phyloP scores from a whole-genome alignment of 2,113 vertebrate species.

The Datnioides undecimradiatus region DNA sequence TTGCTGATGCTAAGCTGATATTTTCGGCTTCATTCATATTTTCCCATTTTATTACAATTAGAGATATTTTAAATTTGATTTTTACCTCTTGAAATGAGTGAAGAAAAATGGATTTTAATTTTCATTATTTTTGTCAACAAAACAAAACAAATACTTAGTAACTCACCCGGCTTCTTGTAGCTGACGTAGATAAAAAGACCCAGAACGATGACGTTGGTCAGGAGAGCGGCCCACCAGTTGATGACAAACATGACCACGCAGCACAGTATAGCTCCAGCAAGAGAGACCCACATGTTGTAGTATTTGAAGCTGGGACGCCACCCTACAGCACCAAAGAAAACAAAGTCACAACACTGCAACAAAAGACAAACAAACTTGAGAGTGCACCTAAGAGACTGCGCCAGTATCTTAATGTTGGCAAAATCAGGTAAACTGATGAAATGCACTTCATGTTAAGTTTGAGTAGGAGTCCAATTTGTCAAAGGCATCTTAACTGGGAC shows the following conservation, averaged over 20 bases:
- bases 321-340: slow-evolving; percentile 78
- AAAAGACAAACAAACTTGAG: neutral
- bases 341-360: slow-evolving; percentile 22
- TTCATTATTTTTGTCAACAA: no score
- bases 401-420: neutral
- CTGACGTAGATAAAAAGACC: slow-evolving; percentile 98
- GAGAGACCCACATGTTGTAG: slow-evolving; percentile 99
- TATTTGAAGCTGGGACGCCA: slow-evolving; percentile 99
- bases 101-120: no score
- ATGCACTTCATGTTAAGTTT: slow-evolving; percentile 28
- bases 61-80: neutral
- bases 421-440: slow-evolving; percentile 9
- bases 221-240: slow-evolving; percentile 97
- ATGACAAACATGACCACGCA: slow-evolving; percentile 99
- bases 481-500: neutral
- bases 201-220: slow-evolving; percentile 96
- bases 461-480: slow-evolving; percentile 2
- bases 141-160: neutral
- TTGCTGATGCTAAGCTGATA: neutral
- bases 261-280: slow-evolving; percentile 93
- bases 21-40: neutral
- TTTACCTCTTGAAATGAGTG: neutral
- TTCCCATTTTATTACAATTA: neutral
- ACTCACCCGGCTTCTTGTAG: slow-evolving; percentile 97
- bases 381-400: neutral